Evolutionary conservation across 1,140 invertebrate genomes (phyloP).

Genomic region (Drosophila nigrodunni): DNA sequence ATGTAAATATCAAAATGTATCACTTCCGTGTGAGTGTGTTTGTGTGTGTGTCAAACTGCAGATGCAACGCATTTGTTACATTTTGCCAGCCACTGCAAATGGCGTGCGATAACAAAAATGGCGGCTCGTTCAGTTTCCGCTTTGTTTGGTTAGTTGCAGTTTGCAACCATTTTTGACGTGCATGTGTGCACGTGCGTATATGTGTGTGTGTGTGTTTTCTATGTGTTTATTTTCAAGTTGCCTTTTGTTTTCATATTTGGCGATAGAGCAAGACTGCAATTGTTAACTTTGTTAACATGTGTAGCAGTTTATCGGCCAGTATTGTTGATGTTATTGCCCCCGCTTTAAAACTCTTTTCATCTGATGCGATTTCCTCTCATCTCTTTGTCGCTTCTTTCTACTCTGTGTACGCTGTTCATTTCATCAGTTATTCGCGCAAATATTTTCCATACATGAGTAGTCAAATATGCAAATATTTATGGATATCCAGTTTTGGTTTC

Average conservation of each 20-base stretch:
- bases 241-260: slow-evolving; percentile 41
- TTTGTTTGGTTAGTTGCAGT: slow-evolving; percentile 75
- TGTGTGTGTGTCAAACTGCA: slow-evolving; percentile 17
- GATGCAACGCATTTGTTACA: slow-evolving; percentile 37
- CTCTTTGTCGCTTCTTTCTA: not conserved
- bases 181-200: not conserved
- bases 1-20: slow-evolving; percentile 68
- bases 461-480: slow-evolving; percentile 81
- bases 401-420: slow-evolving; percentile 9
- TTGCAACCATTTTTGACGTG: slow-evolving; percentile 63
- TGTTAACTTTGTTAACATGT: slow-evolving; percentile 81
- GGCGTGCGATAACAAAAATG: slow-evolving; percentile 81
- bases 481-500: slow-evolving; percentile 54
- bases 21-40: slow-evolving; percentile 42
- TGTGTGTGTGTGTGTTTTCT: not conserved
- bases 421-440: slow-evolving; percentile 55
- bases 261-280: slow-evolving; percentile 41
- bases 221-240: slow-evolving; percentile 22
- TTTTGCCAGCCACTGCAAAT: slow-evolving; percentile 65
- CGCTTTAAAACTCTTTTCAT: slow-evolving; percentile 1
- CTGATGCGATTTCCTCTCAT: not conserved
- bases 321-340: slow-evolving; percentile 47
- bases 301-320: slow-evolving; percentile 71
- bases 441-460: slow-evolving; percentile 67
- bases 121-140: slow-evolving; percentile 69